Percentiles rank a stretch among this genome's conserved stretches.
These are phyloP conservation scores for Galeopsomyia nigrocyanea DNA, from an alignment of 2,888 invertebrate genomes.

Conservation along the genomic window DNA sequence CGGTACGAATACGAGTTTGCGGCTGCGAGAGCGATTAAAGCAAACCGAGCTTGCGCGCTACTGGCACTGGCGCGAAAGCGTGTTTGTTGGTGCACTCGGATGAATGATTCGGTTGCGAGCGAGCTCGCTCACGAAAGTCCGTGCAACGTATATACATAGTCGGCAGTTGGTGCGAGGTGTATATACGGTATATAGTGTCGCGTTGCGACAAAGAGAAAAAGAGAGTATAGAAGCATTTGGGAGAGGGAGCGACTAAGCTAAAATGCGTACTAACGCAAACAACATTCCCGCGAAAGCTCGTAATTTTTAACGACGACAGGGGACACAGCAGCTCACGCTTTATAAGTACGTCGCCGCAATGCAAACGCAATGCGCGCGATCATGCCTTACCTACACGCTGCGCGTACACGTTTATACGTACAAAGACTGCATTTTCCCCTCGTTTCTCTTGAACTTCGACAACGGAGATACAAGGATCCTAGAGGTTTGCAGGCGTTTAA, in stretches of 20 bases:
- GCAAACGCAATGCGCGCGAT: neutral
- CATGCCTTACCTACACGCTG: constrained; percentile 1
- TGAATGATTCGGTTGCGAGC: constrained; percentile 23
- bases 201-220: constrained; percentile 14
- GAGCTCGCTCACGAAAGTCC: constrained; percentile 11
- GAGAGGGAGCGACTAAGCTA: neutral
- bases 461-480: too few species aligned
- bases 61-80: neutral
- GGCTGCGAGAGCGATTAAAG: constrained; percentile 29
- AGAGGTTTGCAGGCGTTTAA: constrained; percentile 52
- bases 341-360: constrained; percentile 40
- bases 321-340: constrained; percentile 37
- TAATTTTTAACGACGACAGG: constrained; percentile 58
- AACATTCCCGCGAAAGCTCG: constrained; percentile 47
- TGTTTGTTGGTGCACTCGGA: constrained; percentile 31
- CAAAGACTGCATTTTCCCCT: too few species aligned
- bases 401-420: too few species aligned
- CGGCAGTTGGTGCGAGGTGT: too few species aligned
- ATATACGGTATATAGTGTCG: too few species aligned
- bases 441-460: too few species aligned
- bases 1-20: constrained; percentile 19
- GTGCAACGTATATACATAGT: constrained; percentile 3
- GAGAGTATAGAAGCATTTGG: neutral
- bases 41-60: constrained; percentile 23
- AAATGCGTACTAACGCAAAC: neutral